These are phyloP conservation scores for Anomalospiza imberbis DNA, from an alignment of 2,797 vertebrate species.

Conservation along the genomic window DNA sequence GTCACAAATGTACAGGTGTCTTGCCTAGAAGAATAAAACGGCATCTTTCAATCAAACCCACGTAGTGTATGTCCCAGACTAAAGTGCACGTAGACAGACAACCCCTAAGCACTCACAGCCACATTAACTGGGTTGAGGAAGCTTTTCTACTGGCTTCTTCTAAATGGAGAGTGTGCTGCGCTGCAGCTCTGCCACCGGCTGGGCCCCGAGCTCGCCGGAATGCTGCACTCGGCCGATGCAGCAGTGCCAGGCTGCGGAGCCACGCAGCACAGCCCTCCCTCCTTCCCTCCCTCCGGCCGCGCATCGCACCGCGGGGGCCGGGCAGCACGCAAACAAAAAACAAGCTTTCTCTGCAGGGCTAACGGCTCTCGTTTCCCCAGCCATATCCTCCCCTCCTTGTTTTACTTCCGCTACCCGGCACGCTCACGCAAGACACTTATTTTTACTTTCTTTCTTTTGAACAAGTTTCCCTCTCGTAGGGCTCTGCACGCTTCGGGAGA, in stretches of 20 bases:
- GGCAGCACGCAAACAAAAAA: background rate
- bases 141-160: background rate
- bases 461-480: background rate
- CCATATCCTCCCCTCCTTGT: background rate
- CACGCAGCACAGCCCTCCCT: background rate
- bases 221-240: background rate
- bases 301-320: background rate
- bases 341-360: background rate
- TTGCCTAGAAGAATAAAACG: constrained; percentile 68
- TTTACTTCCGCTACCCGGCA: background rate
- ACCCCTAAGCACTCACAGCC: background rate
- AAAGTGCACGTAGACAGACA: fast-evolving
- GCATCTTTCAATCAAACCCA: background rate
- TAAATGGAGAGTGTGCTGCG: background rate
- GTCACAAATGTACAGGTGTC: constrained; percentile 84
- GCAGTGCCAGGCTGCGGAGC: background rate
- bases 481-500: background rate
- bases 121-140: background rate
- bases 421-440: background rate
- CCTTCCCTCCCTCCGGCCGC: background rate
- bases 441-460: background rate
- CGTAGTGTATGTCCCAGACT: background rate
- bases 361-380: background rate
- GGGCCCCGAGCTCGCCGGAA: background rate
- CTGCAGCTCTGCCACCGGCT: background rate